These are phyloP conservation scores for Bembecia ichneumoniformis DNA, from an alignment of 2,888 invertebrate genomes.

Conservation along the genomic window DNA sequence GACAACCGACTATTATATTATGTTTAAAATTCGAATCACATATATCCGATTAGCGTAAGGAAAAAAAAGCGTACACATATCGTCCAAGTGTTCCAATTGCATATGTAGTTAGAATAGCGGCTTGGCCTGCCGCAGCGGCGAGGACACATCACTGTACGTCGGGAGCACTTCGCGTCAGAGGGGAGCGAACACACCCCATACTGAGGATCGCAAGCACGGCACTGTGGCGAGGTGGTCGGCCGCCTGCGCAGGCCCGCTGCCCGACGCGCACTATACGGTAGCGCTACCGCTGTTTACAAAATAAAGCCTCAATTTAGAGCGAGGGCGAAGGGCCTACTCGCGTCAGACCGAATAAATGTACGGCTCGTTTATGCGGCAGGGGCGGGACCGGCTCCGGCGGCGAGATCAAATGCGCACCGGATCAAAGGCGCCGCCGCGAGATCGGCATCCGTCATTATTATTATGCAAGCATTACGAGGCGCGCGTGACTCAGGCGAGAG, in stretches of 20 bases:
- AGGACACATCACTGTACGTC: constrained; percentile 26
- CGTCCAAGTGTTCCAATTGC: constrained; percentile 48
- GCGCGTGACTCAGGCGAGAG: constrained; percentile 71
- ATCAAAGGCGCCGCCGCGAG: constrained; percentile 72
- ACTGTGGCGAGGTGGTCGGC: constrained; percentile 23
- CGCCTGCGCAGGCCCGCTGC: constrained; percentile 15
- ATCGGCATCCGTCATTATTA: constrained; percentile 74
- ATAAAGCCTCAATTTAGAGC: constrained; percentile 69
- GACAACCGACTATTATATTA: no score
- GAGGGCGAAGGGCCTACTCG: constrained; percentile 65
- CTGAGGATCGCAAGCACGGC: constrained; percentile 42
- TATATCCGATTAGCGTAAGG: constrained; percentile 12
- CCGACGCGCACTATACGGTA: constrained; percentile 40
- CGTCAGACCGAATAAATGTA: constrained; percentile 69
- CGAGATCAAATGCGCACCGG: constrained; percentile 67
- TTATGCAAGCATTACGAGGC: constrained; percentile 73
- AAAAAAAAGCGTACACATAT: constrained; percentile 55
- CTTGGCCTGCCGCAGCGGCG: constrained; percentile 17
- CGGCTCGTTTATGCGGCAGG: constrained; percentile 23
- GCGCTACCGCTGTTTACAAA: constrained; percentile 67
- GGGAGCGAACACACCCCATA: constrained; percentile 53
- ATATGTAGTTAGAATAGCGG: constrained; percentile 16
- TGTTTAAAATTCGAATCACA: no score
- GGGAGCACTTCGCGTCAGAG: constrained; percentile 18
- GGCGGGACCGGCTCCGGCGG: constrained; percentile 64